Percentiles rank a stretch among this genome's conserved stretches.
Evolutionary conservation across 2,113 vertebrate genomes (phyloP).

Genomic region (Silurus meridionalis): DNA sequence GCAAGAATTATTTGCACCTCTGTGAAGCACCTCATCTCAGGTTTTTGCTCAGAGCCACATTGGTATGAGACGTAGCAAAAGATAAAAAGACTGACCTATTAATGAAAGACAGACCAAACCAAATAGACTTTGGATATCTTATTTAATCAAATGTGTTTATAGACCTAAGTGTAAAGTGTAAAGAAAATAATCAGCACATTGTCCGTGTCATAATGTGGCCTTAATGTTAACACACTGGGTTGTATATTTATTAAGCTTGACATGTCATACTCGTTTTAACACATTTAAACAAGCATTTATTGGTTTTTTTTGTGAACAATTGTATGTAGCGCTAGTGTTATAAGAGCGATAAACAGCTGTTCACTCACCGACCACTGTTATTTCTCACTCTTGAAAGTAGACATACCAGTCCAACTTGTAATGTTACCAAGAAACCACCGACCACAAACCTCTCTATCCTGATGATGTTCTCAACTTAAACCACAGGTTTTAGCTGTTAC

Average conservation of each 20-base stretch:
- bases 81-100: constrained; percentile 33
- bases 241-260: neutral
- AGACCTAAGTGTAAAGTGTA: neutral
- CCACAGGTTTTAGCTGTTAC: neutral
- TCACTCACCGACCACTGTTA: neutral
- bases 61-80: neutral
- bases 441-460: neutral
- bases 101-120: constrained; percentile 36
- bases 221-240: neutral
- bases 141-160: constrained; percentile 42
- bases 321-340: neutral
- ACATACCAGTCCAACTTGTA: neutral
- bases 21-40: neutral
- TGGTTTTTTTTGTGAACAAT: neutral
- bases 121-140: constrained; percentile 30
- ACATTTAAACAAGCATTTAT: neutral
- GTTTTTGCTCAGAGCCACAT: neutral
- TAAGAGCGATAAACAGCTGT: neutral
- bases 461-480: neutral
- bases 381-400: neutral
- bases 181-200: neutral
- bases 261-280: neutral
- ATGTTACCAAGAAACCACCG: neutral
- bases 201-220: neutral
- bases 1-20: constrained; percentile 10